phyloP scores from a whole-genome alignment of 2,113 vertebrate genomes.

The Sinosuthora webbiana region DNA sequence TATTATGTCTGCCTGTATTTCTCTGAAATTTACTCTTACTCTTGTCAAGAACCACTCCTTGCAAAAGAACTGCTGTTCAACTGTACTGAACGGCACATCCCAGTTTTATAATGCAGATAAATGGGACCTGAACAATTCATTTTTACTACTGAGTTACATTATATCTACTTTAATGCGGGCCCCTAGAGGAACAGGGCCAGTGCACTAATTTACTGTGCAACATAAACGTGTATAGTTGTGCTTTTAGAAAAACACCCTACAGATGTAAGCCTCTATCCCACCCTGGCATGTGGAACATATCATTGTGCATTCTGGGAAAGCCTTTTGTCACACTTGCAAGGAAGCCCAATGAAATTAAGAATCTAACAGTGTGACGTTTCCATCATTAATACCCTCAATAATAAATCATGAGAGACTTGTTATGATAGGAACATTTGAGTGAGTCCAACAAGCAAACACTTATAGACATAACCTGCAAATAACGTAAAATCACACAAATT shows the following conservation, averaged over 20 bases:
- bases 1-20: background rate
- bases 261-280: background rate
- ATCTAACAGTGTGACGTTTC: background rate
- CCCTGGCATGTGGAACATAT: background rate
- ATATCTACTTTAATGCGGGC: background rate
- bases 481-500: background rate
- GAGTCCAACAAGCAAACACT: constrained; percentile 21
- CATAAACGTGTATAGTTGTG: background rate
- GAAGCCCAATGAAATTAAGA: background rate
- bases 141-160: background rate
- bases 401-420: background rate
- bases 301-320: background rate
- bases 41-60: background rate
- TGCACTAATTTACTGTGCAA: background rate
- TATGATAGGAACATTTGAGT: constrained; percentile 4
- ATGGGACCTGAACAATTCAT: background rate
- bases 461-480: background rate
- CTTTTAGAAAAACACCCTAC: background rate
- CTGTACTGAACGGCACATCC: accelerated
- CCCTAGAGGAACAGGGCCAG: background rate
- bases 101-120: background rate
- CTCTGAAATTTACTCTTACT: background rate
- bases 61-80: background rate
- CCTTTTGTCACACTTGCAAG: background rate
- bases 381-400: background rate